Base-by-base conservation (phyloP, 2,888 invertebrate genomes). In the Drosophila kambysellisi region DNA sequence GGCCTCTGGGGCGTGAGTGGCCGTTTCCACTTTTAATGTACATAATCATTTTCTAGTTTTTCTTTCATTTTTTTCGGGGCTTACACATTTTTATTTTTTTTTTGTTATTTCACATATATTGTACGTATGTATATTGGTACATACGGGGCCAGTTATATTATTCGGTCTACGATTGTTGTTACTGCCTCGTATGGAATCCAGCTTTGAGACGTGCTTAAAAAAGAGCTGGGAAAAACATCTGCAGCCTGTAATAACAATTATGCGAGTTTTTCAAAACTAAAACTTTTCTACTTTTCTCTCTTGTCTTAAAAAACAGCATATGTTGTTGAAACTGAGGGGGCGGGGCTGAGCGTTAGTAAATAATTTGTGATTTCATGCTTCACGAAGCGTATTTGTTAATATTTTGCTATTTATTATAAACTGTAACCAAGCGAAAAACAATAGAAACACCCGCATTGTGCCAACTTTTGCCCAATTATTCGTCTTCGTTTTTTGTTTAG, bases 281-380 rank as follows among this genome's bases (percentile, higher is more conserved):
- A 64, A 73, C 68, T 76, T 83, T 82, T 73, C 71, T 70, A 72
- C 74, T 85, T 81, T 89, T 83, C 89, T 83, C 89, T 85, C 84
- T 82, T 73, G 37, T 15, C 43, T 46, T 39, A 29, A 39, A 30
- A 50, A 25, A 37, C 65, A 70, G 48, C 65, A 64, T 50, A 51
- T 37, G 48, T 50, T 53, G 41, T 68, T 54, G 32, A 54, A 62
- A 32, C n/a, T n/a, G 11, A 48, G 70, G 60, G 67, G 67, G 63
- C 72, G 32, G 52, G 69, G 60, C 25, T 25, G 25, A 25, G 25
- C 25, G 25, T 25, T 70, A 63, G 72, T 70, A 62, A 72, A 71
- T 69, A 81, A 79, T 73, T 83, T 78, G 83, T 88, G 89, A 89
- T 89, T 91, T 89, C 91, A 89, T 81, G 89, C 91, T 91, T 75